Base-by-base conservation (phyloP, 2,888 invertebrate species). In the Pammene aurita region DNA sequence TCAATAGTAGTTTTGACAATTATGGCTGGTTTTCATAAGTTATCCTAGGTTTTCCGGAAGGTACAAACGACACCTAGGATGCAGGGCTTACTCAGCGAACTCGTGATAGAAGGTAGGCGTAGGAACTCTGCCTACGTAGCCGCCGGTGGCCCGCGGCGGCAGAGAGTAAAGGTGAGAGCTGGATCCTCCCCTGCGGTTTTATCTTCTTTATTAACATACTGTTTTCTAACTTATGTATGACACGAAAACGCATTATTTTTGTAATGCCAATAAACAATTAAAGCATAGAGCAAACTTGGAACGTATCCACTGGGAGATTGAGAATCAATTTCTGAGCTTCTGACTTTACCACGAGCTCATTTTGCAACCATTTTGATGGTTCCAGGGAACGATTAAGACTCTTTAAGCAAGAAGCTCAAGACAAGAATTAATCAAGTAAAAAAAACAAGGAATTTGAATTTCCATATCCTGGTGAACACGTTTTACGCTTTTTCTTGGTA, bases 41-140 rank as follows among this genome's bases (percentile, higher is more conserved):
- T 41, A 62, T 57, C 7, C 34, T 44, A 58, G 16, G 62, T 52
- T 63, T 71, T 54, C 71, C 50, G 67, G 60, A 63, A 61, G 78
- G 73, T 73, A 77, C 67, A 75, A 63, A 79, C 77, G 81, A 85
- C 85, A 88, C 79, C 84, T 79, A 85, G 79, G 74, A 74, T 77
- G 80, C 78, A 78, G 71, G 14, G 82, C 92, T 92, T 92, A 92
- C 91, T 90, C 89, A 78, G 87, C 86, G 72, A 85, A 82, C 78
- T 92, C 92, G 78, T 89, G 91, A 88, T 88, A 91, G 86, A 92
- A 93, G 73, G 90, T 92, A 69, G 93, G 93, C 73, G 93, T 93
- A 72, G 89, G 88, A 78, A 89, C 87, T 60, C 93, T 85, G 70
- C 93, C 92, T 80, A 90, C 89, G 83, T 83, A 92, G 82, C 92